Evolutionary conservation across 2,888 invertebrate genomes (phyloP).

Genomic region (Dynastes grantii): DNA sequence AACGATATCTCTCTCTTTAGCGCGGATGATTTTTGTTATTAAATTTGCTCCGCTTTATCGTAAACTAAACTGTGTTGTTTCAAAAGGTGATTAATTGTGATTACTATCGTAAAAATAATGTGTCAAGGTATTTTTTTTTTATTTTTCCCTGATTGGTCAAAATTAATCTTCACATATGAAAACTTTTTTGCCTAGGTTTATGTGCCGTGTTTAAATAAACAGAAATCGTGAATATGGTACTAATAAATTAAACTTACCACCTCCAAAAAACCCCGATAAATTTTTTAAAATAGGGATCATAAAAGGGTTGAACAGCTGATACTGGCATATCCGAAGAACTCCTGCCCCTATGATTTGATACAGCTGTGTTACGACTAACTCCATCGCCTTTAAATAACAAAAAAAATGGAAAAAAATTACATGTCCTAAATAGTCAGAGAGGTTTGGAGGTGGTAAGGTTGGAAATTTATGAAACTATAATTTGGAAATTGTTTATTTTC

Average conservation of each 20-base stretch:
- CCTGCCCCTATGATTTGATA: conserved; percentile 58
- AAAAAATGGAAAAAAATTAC: not conserved
- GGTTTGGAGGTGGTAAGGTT: too few species aligned
- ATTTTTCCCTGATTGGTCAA: not conserved
- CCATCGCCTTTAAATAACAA: conserved; percentile 58
- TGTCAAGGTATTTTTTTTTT: not conserved
- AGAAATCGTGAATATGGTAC: not conserved
- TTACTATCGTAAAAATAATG: not conserved
- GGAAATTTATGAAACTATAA: not conserved
- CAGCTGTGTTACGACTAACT: conserved; percentile 57
- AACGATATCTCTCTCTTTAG: conserved; percentile 62
- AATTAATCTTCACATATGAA: not conserved
- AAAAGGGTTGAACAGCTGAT: conserved; percentile 55
- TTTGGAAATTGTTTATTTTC: not conserved
- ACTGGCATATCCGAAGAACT: conserved; percentile 58
- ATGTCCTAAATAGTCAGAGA: not conserved
- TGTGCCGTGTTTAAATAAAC: too few species aligned
- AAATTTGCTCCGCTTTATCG: conserved; percentile 40
- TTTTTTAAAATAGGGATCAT: conserved; percentile 59
- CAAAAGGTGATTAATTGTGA: not conserved
- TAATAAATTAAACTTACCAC: conserved; percentile 56
- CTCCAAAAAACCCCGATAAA: conserved; percentile 59
- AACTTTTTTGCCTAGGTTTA: too few species aligned
- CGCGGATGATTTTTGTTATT: conserved; percentile 57
- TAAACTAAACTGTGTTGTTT: not conserved